phyloP scores from a whole-genome alignment of 2,797 vertebrate species.

The Amblyraja radiata region DNA sequence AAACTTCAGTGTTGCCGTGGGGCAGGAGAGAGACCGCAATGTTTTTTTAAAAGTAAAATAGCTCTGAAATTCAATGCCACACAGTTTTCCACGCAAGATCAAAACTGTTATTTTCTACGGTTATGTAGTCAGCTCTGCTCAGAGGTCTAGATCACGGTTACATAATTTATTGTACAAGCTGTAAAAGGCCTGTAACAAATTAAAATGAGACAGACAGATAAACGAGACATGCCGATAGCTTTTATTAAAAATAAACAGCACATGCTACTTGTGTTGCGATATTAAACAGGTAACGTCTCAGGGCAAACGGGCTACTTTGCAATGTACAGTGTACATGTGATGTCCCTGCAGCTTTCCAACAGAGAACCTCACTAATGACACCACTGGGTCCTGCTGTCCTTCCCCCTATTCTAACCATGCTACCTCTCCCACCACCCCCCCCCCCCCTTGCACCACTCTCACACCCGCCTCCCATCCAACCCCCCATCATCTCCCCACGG shows the following conservation, averaged over 20 bases:
- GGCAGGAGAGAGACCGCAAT: neutral
- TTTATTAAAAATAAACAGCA: constrained; percentile 16
- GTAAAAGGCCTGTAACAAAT: neutral
- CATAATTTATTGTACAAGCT: neutral
- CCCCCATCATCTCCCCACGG: no score
- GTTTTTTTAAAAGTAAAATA: neutral
- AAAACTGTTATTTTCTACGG: neutral
- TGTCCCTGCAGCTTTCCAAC: no score
- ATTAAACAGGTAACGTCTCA: neutral
- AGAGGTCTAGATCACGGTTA: neutral
- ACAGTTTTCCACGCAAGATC: neutral
- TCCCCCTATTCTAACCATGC: no score
- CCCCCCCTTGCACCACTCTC: no score
- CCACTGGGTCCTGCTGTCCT: no score
- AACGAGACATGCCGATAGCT: neutral
- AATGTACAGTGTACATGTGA: no score
- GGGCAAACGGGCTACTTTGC: no score
- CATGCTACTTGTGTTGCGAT: neutral
- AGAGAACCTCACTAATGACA: no score
- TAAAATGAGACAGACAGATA: constrained; percentile 7
- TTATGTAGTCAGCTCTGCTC: neutral
- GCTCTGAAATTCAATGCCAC: constrained; percentile 13
- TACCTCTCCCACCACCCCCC: no score
- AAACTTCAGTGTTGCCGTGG: constrained; percentile 9
- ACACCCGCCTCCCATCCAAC: no score